Evolutionary conservation across 2,797 vertebrate genomes (phyloP).

Genomic region (Paguma larvata): DNA sequence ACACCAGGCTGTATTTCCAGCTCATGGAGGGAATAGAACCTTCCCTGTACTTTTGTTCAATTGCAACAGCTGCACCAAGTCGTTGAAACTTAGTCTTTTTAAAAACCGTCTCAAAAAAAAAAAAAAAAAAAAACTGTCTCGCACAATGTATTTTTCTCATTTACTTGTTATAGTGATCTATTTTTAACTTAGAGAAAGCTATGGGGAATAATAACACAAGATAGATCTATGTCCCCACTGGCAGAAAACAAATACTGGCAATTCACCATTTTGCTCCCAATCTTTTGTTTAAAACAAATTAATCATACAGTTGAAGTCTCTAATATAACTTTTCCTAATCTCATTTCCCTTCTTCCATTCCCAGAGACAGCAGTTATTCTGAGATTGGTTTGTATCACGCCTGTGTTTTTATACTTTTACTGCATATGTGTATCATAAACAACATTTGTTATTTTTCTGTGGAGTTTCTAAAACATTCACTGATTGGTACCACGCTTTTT

Average conservation of each 20-base stretch:
- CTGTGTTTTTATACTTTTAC: background rate
- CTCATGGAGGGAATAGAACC: background rate
- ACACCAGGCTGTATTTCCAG: background rate
- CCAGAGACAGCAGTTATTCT: conserved; percentile 1
- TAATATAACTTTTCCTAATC: background rate
- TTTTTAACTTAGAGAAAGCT: background rate
- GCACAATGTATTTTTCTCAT: background rate
- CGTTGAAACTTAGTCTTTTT: background rate
- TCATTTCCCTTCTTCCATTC: background rate
- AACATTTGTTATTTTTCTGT: background rate
- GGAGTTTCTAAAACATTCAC: background rate
- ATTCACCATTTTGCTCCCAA: background rate
- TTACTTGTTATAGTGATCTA: background rate
- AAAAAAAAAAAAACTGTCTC: background rate
- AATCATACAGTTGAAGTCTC: background rate
- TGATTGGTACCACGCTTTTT: background rate
- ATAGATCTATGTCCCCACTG: background rate
- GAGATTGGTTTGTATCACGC: background rate
- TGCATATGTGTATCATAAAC: background rate
- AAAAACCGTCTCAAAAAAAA: background rate
- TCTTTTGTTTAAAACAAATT: background rate
- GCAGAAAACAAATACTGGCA: background rate
- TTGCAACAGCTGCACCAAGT: background rate
- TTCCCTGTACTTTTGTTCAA: background rate
- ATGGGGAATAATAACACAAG: background rate